phyloP scores from a whole-genome alignment of 2,888 invertebrate species.

The Eueremaeus valkanovi region DNA sequence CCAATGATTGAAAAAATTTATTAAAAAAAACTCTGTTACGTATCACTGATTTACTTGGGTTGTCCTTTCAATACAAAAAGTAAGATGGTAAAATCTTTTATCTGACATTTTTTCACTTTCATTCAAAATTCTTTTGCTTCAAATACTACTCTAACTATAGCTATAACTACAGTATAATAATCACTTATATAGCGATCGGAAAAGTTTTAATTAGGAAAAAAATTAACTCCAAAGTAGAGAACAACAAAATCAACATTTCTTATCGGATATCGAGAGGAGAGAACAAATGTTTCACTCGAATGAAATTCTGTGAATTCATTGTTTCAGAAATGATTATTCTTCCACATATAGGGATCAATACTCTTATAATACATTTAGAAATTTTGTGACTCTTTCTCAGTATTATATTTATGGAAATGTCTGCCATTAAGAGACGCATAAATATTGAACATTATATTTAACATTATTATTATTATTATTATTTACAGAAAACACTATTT shows the following conservation, averaged over 20 bases:
- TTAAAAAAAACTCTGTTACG: not conserved
- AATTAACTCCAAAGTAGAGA: no score
- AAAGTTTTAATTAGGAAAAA: not conserved
- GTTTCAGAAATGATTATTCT: not conserved
- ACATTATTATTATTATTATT: not conserved
- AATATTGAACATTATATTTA: not conserved
- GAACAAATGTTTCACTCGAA: not conserved
- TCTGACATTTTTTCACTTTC: not conserved
- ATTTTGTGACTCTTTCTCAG: not conserved
- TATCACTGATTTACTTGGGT: not conserved
- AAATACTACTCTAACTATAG: no score
- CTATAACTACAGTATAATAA: no score
- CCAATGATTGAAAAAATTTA: constrained; percentile 3
- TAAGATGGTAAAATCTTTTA: not conserved
- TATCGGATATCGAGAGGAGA: not conserved
- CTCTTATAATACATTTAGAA: not conserved
- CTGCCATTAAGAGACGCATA: no score
- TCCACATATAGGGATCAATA: not conserved
- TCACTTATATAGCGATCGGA: not conserved
- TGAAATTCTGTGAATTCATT: not conserved
- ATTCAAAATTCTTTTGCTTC: no score
- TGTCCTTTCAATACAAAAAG: not conserved
- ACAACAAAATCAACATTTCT: not conserved
- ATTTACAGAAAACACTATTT: not conserved
- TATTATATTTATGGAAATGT: no score